Evolutionary conservation across 2,113 vertebrate species (phyloP), one percentile per base, ranked within the genome.

Genomic region (Oryzias celebensis): DNA sequence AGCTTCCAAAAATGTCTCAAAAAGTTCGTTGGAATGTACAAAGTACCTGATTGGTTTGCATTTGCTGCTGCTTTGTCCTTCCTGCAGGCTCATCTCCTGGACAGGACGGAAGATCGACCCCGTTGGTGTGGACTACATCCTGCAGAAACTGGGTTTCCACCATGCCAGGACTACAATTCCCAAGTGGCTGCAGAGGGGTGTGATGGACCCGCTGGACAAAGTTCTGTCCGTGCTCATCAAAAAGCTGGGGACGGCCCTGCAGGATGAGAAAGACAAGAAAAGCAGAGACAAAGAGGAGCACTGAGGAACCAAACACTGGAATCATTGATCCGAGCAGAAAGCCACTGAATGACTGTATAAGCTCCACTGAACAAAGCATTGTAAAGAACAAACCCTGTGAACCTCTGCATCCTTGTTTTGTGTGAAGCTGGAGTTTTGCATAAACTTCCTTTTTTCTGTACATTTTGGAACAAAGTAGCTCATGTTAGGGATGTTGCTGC

Each of bases 151-250:
- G 68, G 97, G 97, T 75, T 99, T 99, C 86, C 96, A 98, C 86
- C 97, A 99, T n/a, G 97, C 97, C 67, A 94, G 97, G 90, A 99
- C 97, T 23, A 99, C 97, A 3, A 99, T 99, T 83, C 97, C 97
- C 17, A 99, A 99, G 87, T 99, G 97, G 97, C 94, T 99, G 78
- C 97, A 99, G 84, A 92, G 97, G n/a, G 97, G 97, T 1, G 96
- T 99, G 68, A 99, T 99, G 97, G 97, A 99, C 85, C 97, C 97
- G 2, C 76, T 99, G 87, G 97, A 99, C 89, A 99, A 99, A 74
- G 97, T 99, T 51, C 83, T 99, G 63, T 99, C 97, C 0, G 94
- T 99, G 62, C 94, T 99, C 14, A 98, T 99, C 54, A 98, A 98
- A 89, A 98, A 98, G 80, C 93, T 99, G 0, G 97, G 96, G 63